Evolutionary conservation across 2,113 vertebrate species (phyloP).

Genomic region (Aspiorhynchus laticeps): DNA sequence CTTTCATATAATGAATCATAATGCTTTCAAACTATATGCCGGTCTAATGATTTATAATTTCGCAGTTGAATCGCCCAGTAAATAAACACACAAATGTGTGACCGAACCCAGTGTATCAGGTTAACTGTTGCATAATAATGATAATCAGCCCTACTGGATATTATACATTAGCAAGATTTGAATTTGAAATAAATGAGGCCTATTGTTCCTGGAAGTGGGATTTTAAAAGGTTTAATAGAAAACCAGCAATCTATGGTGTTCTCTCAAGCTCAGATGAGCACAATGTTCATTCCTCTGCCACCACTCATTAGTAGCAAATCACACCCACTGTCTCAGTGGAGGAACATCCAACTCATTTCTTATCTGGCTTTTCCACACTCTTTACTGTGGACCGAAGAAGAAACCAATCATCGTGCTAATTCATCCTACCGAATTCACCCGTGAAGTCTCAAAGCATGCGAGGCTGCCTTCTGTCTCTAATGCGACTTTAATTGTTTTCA

Average conservation of each 20-base stretch:
- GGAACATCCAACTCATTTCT: conserved; percentile 38
- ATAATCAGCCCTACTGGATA: conserved; percentile 2
- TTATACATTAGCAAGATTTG: not conserved
- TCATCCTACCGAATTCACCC: conserved; percentile 54
- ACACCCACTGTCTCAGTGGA: not conserved
- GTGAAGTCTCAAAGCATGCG: conserved; percentile 25
- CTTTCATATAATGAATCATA: not conserved
- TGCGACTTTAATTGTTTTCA: conserved; percentile 63
- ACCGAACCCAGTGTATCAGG: not conserved
- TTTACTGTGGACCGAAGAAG: conserved; percentile 19
- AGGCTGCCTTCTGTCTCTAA: conserved; percentile 52
- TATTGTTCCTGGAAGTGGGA: not conserved
- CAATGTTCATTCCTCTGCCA: conserved; percentile 14
- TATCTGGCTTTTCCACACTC: conserved; percentile 22
- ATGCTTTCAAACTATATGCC: not conserved
- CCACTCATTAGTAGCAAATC: conserved; percentile 27
- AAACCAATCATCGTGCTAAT: conserved; percentile 45
- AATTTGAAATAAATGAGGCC: conserved; percentile 3
- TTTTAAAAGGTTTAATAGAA: conserved; percentile 22
- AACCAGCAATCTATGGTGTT: not conserved
- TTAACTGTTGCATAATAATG: conserved; percentile 16
- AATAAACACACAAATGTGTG: not conserved
- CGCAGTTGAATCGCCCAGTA: not conserved
- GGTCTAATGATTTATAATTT: not conserved
- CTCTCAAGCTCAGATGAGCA: conserved; percentile 4